A percentile compares a stretch with the other conserved stretches of the same genome.
phyloP scores from a whole-genome alignment of 1,140 invertebrate genomes.

The Zophobas atratus region DNA sequence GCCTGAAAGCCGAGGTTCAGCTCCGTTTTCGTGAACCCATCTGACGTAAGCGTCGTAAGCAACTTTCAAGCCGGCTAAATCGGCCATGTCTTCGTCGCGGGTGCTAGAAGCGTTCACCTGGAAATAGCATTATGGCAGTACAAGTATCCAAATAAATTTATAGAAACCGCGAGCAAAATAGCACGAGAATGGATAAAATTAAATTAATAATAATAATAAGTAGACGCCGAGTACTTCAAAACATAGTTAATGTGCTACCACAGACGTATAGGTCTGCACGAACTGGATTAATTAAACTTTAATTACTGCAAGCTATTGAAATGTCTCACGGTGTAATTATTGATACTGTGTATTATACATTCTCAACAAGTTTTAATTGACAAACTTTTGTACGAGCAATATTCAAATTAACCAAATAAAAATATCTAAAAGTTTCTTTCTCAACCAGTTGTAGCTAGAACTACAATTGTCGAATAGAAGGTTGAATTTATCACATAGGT shows the following conservation, averaged over 20 bases:
- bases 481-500: no score
- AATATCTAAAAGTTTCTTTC: no score
- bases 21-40: conserved; percentile 78
- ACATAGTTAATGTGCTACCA: conserved; percentile 3
- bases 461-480: no score
- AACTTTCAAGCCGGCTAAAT: conserved; percentile 86
- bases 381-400: neutral
- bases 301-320: conserved; percentile 20
- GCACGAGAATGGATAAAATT: conserved; percentile 15
- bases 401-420: no score
- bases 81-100: conserved; percentile 94
- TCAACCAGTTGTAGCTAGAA: no score
- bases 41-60: conserved; percentile 87
- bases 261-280: conserved; percentile 7
- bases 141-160: neutral
- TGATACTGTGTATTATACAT: neutral
- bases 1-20: conserved; percentile 78
- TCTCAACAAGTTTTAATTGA: neutral
- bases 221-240: conserved; percentile 18
- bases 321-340: neutral
- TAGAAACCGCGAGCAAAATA: neutral
- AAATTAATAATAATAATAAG: conserved; percentile 36
- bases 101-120: conserved; percentile 91
- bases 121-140: conserved; percentile 54
- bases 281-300: conserved; percentile 24